Conservation (phyloP, 2,797 vertebrate species). For the Somateria mollissima region DNA sequence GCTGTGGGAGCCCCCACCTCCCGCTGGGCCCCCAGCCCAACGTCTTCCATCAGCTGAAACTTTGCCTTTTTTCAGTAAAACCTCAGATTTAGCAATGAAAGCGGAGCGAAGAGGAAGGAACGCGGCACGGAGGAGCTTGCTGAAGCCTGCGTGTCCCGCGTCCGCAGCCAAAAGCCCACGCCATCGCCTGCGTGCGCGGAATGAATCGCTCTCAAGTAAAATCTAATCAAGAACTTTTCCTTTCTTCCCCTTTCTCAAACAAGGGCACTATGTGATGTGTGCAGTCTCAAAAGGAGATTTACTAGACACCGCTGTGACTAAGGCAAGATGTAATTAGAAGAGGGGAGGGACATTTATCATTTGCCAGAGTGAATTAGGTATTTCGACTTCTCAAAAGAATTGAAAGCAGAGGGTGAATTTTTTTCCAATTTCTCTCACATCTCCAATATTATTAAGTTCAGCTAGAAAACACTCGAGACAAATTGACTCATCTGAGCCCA, state of each 20-base stretch:
- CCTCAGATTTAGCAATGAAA: background rate
- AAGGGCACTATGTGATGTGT: background rate
- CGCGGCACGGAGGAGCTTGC: background rate
- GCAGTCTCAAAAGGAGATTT: conserved; percentile 64
- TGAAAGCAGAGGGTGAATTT: conserved; percentile 57
- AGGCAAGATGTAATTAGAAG: conserved; percentile 70
- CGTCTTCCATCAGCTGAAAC: background rate
- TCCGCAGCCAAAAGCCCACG: background rate
- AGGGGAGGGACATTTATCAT: conserved; percentile 72
- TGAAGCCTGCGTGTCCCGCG: background rate
- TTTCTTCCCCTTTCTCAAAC: background rate
- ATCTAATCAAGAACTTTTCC: conserved; percentile 38
- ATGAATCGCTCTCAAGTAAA: background rate
- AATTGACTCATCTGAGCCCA: conserved; percentile 58
- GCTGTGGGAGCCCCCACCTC: background rate
- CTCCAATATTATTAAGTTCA: conserved; percentile 57
- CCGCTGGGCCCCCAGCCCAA: background rate
- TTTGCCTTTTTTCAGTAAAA: background rate
- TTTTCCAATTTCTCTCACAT: conserved; percentile 55
- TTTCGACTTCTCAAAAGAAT: conserved; percentile 63
- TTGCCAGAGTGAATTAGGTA: conserved; percentile 68
- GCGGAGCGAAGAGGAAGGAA: too few species aligned
- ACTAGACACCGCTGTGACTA: conserved; percentile 56
- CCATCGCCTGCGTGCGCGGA: background rate
- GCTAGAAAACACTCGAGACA: conserved; percentile 61